A percentile compares a stretch with the other conserved stretches of the same genome.
phyloP scores from a whole-genome alignment of 2,888 invertebrate genomes.

The Argyresthia albistria region DNA sequence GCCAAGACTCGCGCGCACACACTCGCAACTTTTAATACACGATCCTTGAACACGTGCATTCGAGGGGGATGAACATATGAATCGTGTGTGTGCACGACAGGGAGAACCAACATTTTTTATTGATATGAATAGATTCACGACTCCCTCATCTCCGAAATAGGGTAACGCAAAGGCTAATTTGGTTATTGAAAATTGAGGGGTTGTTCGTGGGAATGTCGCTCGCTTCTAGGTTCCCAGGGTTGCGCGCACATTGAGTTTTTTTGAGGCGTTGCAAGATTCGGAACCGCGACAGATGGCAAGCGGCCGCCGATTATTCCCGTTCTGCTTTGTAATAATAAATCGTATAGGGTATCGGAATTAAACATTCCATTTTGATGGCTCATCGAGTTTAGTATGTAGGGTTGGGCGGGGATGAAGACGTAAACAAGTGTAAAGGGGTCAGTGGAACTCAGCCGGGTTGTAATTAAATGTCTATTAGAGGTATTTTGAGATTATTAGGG shows the following conservation, averaged over 20 bases:
- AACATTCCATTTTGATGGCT: conserved; percentile 69
- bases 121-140: conserved; percentile 69
- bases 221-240: conserved; percentile 77
- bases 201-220: conserved; percentile 78
- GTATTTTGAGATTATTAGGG: conserved; percentile 59
- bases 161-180: conserved; percentile 74
- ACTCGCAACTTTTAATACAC: conserved; percentile 48
- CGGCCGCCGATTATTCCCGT: conserved; percentile 54
- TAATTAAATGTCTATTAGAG: conserved; percentile 70
- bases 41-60: conserved; percentile 71
- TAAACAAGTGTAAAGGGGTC: conserved; percentile 73
- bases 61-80: conserved; percentile 61
- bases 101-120: conserved; percentile 59
- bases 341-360: conserved; percentile 67
- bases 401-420: conserved; percentile 62
- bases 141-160: conserved; percentile 72
- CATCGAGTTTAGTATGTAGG: conserved; percentile 40
- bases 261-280: conserved; percentile 55
- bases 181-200: conserved; percentile 74
- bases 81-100: conserved; percentile 24
- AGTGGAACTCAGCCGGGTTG: conserved; percentile 52
- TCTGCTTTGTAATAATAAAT: conserved; percentile 66
- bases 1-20: conserved; percentile 49
- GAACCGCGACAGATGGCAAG: conserved; percentile 71
- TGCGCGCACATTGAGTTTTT: conserved; percentile 68